Percentiles rank a stretch among this genome's conserved stretches.
phyloP scores from a whole-genome alignment of 2,113 vertebrate genomes.

The Coryphaenoides rupestris region DNA sequence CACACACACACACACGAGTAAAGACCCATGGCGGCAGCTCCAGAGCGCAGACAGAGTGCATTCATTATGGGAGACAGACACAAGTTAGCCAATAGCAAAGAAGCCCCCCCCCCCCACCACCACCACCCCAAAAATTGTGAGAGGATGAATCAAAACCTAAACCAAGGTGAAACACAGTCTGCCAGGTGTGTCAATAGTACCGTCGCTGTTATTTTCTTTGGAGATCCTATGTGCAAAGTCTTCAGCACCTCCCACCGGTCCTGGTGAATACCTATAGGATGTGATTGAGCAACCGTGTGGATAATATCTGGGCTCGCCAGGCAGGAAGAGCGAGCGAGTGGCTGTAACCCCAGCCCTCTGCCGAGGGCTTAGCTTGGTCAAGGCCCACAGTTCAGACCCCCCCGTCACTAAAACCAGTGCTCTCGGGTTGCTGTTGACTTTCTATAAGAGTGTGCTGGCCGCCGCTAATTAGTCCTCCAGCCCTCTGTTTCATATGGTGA shows the following conservation, averaged over 20 bases:
- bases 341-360: slow-evolving; percentile 28
- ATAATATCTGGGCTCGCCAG: slow-evolving; percentile 4
- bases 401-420: slow-evolving; percentile 38
- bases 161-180: slow-evolving; percentile 27
- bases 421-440: slow-evolving; percentile 40
- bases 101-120: too few relatives aligned
- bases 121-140: slow-evolving; percentile 28
- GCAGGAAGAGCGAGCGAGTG: slow-evolving; percentile 15
- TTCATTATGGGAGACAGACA: too few relatives aligned
- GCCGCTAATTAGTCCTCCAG: slow-evolving; percentile 58
- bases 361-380: slow-evolving; percentile 33
- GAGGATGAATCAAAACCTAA: slow-evolving; percentile 34
- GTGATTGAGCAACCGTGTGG: slow-evolving; percentile 24
- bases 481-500: slow-evolving; percentile 56
- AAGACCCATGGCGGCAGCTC: too few relatives aligned
- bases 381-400: slow-evolving; percentile 40
- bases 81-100: too few relatives aligned
- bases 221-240: slow-evolving; percentile 49
- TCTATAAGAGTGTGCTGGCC: slow-evolving; percentile 39
- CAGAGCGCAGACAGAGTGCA: too few relatives aligned
- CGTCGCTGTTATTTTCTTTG: slow-evolving; percentile 55
- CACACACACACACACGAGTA: not conserved
- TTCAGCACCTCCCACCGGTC: slow-evolving; percentile 12
- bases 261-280: slow-evolving; percentile 41
- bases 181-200: slow-evolving; percentile 20